Percentiles rank a stretch among this genome's conserved stretches.
Evolutionary conservation across 2,888 invertebrate species (phyloP).

Genomic region (Tetragonula carbonaria): DNA sequence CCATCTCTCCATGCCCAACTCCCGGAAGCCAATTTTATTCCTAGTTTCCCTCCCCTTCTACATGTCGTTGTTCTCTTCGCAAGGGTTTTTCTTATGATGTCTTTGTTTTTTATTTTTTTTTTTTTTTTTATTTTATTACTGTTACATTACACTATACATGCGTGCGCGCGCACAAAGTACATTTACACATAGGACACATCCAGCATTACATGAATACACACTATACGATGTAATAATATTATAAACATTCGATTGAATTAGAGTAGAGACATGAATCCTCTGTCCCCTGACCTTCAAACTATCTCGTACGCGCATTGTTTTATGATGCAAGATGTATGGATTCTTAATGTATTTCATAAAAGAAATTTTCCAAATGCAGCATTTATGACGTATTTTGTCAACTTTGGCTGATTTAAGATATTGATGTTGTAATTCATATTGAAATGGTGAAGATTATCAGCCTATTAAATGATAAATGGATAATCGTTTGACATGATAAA

Average conservation of each 20-base stretch:
- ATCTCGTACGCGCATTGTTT: constrained; percentile 75
- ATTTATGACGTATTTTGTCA: constrained; percentile 28
- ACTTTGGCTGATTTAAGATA: constrained; percentile 21
- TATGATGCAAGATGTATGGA: constrained; percentile 81
- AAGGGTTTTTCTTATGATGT: constrained; percentile 76
- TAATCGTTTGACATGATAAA: constrained; percentile 60
- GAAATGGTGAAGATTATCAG: constrained; percentile 51
- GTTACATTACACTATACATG: constrained; percentile 74
- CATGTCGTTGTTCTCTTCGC: constrained; percentile 80
- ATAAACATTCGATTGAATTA: constrained; percentile 75
- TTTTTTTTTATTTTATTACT: constrained; percentile 77
- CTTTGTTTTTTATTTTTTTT: constrained; percentile 78
- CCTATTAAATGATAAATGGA: constrained; percentile 65
- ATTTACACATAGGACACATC: constrained; percentile 62
- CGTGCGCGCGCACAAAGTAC: constrained; percentile 67
- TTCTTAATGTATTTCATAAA: constrained; percentile 59
- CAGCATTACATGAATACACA: constrained; percentile 65
- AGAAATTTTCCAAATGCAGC: constrained; percentile 39
- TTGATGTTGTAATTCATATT: constrained; percentile 53
- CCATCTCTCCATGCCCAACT: constrained; percentile 73
- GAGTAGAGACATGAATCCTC: constrained; percentile 74
- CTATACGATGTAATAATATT: constrained; percentile 78
- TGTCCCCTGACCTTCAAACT: constrained; percentile 72
- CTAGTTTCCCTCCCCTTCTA: constrained; percentile 68
- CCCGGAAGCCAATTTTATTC: constrained; percentile 74